Evolutionary conservation across 2,888 invertebrate species (phyloP).

Genomic region (Scaptomyza flava): DNA sequence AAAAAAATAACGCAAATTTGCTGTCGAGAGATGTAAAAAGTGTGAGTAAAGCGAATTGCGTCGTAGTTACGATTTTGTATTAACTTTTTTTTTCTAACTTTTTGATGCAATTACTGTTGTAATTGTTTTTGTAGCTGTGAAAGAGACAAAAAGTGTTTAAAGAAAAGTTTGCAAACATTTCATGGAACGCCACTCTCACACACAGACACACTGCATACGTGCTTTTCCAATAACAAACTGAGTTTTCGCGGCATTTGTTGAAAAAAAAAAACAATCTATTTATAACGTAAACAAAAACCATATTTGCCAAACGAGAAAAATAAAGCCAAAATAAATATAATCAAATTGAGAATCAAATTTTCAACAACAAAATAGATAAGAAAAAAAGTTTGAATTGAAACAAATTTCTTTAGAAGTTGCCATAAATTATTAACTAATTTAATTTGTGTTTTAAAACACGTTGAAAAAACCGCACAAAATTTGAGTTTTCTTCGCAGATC

Average conservation of each 20-base stretch:
- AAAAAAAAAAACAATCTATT: slow-evolving; percentile 56
- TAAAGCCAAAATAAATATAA: slow-evolving; percentile 22
- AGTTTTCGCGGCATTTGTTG: slow-evolving; percentile 42
- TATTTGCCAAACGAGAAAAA: slow-evolving; percentile 35
- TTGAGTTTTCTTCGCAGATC: too few species aligned
- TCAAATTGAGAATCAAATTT: slow-evolving; percentile 40
- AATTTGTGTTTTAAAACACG: too few species aligned
- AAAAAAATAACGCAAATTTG: slow-evolving; percentile 35
- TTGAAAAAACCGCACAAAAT: too few species aligned
- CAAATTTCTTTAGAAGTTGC: background rate
- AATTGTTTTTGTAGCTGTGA: slow-evolving; percentile 30
- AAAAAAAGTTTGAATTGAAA: background rate
- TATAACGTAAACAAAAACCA: slow-evolving; percentile 68
- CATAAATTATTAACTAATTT: too few species aligned
- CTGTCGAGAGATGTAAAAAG: slow-evolving; percentile 36
- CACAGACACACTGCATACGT: background rate
- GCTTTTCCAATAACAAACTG: slow-evolving; percentile 11
- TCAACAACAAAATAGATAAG: slow-evolving; percentile 40
- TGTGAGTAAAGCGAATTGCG: slow-evolving; percentile 80
- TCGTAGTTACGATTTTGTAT: slow-evolving; percentile 71
- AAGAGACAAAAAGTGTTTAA: slow-evolving; percentile 54
- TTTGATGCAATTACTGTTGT: slow-evolving; percentile 46
- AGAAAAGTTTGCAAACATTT: slow-evolving; percentile 42
- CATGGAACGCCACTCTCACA: slow-evolving; percentile 8
- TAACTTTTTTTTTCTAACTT: slow-evolving; percentile 26